Percentiles rank a stretch among this genome's conserved stretches.
Evolutionary conservation across 2,113 vertebrate genomes (phyloP).

Genomic region (Sebastes schlegelii): DNA sequence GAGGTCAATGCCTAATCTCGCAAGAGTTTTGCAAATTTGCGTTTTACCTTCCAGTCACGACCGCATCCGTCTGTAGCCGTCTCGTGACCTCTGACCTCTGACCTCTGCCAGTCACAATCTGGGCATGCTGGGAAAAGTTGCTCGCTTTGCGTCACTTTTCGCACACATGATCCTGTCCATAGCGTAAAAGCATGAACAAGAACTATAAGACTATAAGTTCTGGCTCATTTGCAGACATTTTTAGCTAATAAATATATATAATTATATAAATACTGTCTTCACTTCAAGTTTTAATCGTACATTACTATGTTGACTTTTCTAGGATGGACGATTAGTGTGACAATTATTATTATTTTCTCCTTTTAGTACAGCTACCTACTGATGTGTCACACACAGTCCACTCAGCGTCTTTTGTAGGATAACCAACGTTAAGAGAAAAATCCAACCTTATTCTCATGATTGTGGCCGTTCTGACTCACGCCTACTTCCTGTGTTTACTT

Average conservation of each 20-base stretch:
- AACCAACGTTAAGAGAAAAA: background rate
- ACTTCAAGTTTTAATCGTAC: conserved; percentile 33
- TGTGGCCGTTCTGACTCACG: background rate
- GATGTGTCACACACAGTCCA: conserved; percentile 20
- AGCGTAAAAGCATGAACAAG: conserved; percentile 36
- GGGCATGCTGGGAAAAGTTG: conserved; percentile 6
- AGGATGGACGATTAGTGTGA: conserved; percentile 35
- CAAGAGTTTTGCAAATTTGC: no score
- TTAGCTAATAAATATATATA: conserved; percentile 42
- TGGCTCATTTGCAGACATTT: conserved; percentile 32
- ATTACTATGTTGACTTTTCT: conserved; percentile 30
- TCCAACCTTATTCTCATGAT: background rate
- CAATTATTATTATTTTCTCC: conserved; percentile 34
- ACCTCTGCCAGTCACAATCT: conserved; percentile 12
- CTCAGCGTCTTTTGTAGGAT: background rate
- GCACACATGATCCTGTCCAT: background rate
- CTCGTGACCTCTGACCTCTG: conserved; percentile 36
- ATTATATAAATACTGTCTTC: conserved; percentile 45
- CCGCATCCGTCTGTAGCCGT: conserved; percentile 10
- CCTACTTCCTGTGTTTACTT: background rate
- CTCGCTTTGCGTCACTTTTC: background rate
- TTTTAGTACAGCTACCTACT: conserved; percentile 18
- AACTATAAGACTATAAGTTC: conserved; percentile 41
- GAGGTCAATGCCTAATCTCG: no score
- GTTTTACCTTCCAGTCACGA: no score